Evolutionary conservation across 35 echinoderm and acorn worm genomes (phyloP).

Genomic region (Acanthaster planci): DNA sequence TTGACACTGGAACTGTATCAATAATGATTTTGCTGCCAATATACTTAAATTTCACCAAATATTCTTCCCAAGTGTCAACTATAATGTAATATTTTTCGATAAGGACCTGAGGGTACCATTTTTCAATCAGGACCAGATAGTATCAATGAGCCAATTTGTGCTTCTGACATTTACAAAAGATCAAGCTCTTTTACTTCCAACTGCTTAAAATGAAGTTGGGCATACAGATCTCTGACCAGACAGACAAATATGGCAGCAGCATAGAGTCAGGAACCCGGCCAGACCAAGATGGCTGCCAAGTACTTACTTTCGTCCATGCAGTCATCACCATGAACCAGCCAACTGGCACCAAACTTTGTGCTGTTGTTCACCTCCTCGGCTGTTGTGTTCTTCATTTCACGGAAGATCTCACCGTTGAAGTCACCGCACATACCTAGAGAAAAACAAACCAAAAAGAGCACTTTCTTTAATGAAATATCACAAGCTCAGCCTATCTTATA

Average conservation of each 20-base stretch:
- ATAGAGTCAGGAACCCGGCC: background rate
- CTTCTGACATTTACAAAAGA: background rate
- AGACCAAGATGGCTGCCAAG: no score
- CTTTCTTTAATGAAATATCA: no score
- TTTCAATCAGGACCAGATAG: no score
- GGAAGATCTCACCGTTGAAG: constrained; percentile 40
- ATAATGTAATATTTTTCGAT: no score
- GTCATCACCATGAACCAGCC: constrained; percentile 55
- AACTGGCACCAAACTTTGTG: constrained; percentile 57
- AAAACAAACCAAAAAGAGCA: no score
- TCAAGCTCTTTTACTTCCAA: background rate
- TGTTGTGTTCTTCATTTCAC: constrained; percentile 17
- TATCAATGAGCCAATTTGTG: background rate
- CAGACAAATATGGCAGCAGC: background rate
- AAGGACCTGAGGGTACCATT: no score
- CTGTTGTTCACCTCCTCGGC: background rate
- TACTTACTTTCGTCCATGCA: constrained; percentile 27
- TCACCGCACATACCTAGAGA: constrained; percentile 49
- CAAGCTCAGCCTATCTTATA: no score
- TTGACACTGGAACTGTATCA: no score
- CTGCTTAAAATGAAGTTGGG: background rate
- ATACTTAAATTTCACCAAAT: no score
- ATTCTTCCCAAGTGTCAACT: no score
- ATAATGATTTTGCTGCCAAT: no score
- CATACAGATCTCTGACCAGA: background rate